Evolutionary conservation across 2,797 vertebrate species (phyloP).

Genomic region (Caiman crocodilus): DNA sequence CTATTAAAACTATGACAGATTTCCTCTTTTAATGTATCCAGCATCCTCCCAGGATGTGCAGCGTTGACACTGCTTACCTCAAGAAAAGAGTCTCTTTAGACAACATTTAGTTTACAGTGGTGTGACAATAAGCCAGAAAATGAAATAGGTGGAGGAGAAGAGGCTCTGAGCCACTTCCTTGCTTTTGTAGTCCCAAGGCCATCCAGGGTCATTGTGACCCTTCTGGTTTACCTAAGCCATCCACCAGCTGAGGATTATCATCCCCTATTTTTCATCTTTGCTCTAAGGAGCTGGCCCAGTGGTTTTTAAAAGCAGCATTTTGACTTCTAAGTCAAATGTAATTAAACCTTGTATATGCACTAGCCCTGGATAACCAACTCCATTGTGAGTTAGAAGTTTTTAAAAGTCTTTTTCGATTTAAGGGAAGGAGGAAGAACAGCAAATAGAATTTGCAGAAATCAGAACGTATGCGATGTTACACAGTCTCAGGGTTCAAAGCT

Average conservation of each 20-base stretch:
- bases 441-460: not conserved
- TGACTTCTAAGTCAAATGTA: not conserved
- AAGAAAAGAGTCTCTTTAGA: not conserved
- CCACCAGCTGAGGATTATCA: not conserved
- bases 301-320: not conserved
- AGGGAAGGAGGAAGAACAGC: not conserved
- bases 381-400: not conserved
- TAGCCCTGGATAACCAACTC: not conserved
- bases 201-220: not conserved
- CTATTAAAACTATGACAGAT: not conserved
- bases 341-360: too few relatives aligned
- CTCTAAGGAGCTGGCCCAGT: not conserved
- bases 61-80: not conserved
- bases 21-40: not conserved
- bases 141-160: not conserved
- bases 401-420: not conserved
- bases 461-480: not conserved
- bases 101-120: not conserved
- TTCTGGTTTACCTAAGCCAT: not conserved
- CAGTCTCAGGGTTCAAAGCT: too few relatives aligned
- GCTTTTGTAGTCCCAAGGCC: not conserved
- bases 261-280: not conserved
- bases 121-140: not conserved
- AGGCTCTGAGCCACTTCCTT: not conserved
- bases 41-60: not conserved